These are phyloP conservation scores for Rhagophthalmus giganteus DNA, from an alignment of 2,888 invertebrate genomes.

Conservation along the genomic window DNA sequence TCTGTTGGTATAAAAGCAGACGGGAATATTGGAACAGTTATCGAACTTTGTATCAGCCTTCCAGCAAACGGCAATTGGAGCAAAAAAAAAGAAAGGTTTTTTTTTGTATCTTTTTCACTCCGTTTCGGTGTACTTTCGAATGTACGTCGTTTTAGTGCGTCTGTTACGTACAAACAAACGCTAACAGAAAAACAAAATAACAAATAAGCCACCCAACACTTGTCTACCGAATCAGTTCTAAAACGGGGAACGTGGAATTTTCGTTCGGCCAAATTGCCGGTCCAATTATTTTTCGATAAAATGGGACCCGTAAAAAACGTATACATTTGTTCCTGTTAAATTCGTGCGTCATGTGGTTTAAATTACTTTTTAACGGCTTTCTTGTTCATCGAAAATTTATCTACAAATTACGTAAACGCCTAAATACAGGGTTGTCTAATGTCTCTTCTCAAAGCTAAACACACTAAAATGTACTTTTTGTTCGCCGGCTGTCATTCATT, in stretches of 20 bases:
- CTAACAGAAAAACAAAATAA: constrained; percentile 15
- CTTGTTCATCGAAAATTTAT: constrained; percentile 10
- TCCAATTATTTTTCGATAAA: constrained; percentile 33
- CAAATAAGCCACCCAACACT: constrained; percentile 12
- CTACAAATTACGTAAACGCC: constrained; percentile 18
- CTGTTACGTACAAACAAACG: constrained; percentile 5
- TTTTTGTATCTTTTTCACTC: too few species aligned
- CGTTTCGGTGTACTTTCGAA: constrained; percentile 6
- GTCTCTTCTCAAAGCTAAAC: constrained; percentile 1
- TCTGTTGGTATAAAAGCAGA: constrained; percentile 12
- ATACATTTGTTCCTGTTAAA: constrained; percentile 16
- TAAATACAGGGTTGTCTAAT: constrained; percentile 5
- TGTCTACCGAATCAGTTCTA: constrained; percentile 21
- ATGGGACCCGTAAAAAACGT: constrained; percentile 13
- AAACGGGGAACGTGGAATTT: constrained; percentile 18
- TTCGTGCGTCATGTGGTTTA: constrained; percentile 15
- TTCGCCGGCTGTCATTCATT: not conserved
- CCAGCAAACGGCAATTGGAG: constrained; percentile 14
- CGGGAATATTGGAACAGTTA: constrained; percentile 15
- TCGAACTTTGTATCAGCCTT: constrained; percentile 13
- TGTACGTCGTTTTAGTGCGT: constrained; percentile 7
- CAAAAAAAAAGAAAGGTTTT: constrained; percentile 1
- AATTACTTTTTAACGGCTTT: constrained; percentile 21
- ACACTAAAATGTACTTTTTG: constrained; percentile 7
- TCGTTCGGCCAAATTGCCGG: constrained; percentile 21